phyloP scores from a whole-genome alignment of 2,888 invertebrate genomes.

The Drosophila macrospina region DNA sequence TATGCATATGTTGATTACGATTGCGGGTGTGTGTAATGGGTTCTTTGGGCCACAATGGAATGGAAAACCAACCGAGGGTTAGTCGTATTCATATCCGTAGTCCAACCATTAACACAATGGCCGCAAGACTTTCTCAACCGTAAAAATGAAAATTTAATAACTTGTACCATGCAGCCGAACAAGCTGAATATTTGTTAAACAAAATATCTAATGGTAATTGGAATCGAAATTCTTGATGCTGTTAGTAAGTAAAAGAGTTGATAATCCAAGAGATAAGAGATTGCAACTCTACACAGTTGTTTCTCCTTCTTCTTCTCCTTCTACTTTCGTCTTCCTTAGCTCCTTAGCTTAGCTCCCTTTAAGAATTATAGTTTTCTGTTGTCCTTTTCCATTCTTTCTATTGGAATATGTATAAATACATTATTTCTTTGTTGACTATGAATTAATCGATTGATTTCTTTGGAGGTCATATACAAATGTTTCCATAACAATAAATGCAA shows the following conservation, averaged over 20 bases:
- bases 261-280: background rate
- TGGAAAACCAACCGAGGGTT: constrained; percentile 13
- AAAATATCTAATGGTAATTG: background rate
- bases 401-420: background rate
- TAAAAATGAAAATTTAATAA: constrained; percentile 61
- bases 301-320: too few relatives aligned
- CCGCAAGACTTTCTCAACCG: constrained; percentile 64
- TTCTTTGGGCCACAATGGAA: constrained; percentile 29
- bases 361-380: too few relatives aligned
- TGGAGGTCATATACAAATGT: background rate
- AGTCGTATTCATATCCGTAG: constrained; percentile 37
- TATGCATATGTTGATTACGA: constrained; percentile 81
- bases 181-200: background rate
- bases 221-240: background rate
- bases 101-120: constrained; percentile 57
- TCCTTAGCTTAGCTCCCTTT: too few relatives aligned
- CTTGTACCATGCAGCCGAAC: constrained; percentile 14
- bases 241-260: background rate
- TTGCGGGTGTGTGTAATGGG: constrained; percentile 51
- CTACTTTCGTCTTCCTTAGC: too few relatives aligned
- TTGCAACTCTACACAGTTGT: too few relatives aligned
- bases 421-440: background rate
- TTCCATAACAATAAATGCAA: background rate
- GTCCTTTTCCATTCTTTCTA: too few relatives aligned
- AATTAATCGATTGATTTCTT: constrained; percentile 10